Base-by-base conservation (phyloP, 2,113 vertebrate genomes). In the Gadus chalcogrammus region DNA sequence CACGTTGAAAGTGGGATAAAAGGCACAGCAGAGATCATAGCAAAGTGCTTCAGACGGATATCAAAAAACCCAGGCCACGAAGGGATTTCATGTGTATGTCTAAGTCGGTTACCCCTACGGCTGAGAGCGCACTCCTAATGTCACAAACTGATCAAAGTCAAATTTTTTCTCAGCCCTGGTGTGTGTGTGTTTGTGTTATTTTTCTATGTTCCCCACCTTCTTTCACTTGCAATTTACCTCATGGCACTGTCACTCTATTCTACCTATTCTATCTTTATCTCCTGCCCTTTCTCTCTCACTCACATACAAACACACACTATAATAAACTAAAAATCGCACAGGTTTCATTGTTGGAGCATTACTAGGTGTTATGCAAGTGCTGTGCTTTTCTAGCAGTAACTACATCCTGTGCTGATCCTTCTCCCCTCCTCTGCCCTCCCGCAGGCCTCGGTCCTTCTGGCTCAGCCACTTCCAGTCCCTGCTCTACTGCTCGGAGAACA, bases 401-500 rank as follows among this genome's bases (percentile, higher is more conserved):
- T 48, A 13, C 42, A 48, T 13, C 12, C 42, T 48, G 42, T 13
- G 8, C 42, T 48, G 42, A 48, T 48, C 42, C 42, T 48, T 9
- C 8, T 48, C 42, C 42, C 11, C 2, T 55, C 35, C 35, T 80
- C 0, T 80, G 77, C 74, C 79, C 15, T 2, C 68, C 0, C 2
- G 79, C 85, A 99, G 97, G 86, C 91, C 94, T 70, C 93, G 93
- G 73, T 93, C 92, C 74, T 98, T 95, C 20, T 98, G 97, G 97
- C 91, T 98, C 62, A 94, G 86, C 59, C 93, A 95, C 71, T 91
- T 99, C 84, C 97, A 98, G 92, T 97, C 96, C 0, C 93, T 97
- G 17, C 92, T 98, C 35, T 98, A 98, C 83, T 99, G 97, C 90
- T 95, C 96, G 0, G 97, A 99, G 81, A 98, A 98, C 12, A 96